A percentile compares a stretch with the other conserved stretches of the same genome.
Evolutionary conservation across 2,797 vertebrate genomes (phyloP).

Genomic region (Galaxias olidus): DNA sequence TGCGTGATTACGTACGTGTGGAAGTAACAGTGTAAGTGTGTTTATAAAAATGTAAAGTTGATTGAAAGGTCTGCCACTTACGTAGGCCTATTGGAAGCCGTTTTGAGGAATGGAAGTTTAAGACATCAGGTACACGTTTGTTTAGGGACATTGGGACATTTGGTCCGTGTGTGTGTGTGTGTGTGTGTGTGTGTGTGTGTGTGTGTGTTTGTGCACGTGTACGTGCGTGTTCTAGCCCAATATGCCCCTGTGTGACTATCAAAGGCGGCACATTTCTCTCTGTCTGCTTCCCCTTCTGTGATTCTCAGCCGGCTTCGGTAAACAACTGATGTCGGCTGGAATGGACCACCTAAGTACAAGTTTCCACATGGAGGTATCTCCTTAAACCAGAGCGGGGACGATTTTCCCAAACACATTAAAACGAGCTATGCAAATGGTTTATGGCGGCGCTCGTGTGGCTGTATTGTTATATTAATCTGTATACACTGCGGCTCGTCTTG

Average conservation of each 20-base stretch:
- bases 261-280: constrained; percentile 65
- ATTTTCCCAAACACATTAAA: constrained; percentile 82
- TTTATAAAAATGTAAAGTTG: no score
- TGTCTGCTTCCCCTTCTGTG: constrained; percentile 65
- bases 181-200: constrained; percentile 1
- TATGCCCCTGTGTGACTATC: constrained; percentile 41
- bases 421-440: constrained; percentile 81
- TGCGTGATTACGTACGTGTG: neutral
- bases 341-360: constrained; percentile 80
- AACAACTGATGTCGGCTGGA: constrained; percentile 75
- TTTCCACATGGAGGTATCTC: constrained; percentile 77
- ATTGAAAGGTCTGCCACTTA: no score
- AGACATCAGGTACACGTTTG: no score
- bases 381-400: constrained; percentile 62
- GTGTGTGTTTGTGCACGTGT: constrained; percentile 25
- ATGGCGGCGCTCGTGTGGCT: constrained; percentile 69
- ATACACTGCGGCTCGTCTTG: constrained; percentile 72
- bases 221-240: constrained; percentile 15
- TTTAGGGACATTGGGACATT: no score
- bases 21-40: neutral
- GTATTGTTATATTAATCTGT: constrained; percentile 78
- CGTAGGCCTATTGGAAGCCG: no score
- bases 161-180: neutral
- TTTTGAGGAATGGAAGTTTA: no score
- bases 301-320: constrained; percentile 67